These are phyloP conservation scores for Calyptomena viridis DNA, from an alignment of 2,113 vertebrate species.

Conservation along the genomic window DNA sequence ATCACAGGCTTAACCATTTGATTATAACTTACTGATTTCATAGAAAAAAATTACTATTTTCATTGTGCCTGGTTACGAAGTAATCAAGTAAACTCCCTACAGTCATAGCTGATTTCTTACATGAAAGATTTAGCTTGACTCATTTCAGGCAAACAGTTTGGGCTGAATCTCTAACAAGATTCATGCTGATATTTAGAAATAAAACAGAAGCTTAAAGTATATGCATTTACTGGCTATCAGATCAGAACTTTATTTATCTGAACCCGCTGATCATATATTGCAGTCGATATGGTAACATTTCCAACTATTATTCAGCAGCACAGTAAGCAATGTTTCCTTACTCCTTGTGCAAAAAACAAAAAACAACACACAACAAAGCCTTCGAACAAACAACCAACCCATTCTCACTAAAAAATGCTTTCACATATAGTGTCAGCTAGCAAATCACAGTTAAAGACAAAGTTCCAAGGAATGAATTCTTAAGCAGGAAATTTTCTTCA, in stretches of 20 bases:
- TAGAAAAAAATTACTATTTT: neutral
- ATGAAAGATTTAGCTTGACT: neutral
- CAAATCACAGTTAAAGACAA: neutral
- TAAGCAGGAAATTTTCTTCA: neutral
- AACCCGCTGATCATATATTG: neutral
- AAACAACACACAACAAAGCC: neutral
- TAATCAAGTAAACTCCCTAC: neutral
- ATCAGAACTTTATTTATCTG: neutral
- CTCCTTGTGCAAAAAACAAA: neutral
- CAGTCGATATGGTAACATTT: neutral
- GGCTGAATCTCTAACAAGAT: neutral
- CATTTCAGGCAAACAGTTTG: neutral
- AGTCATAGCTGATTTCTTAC: neutral
- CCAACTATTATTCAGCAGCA: neutral
- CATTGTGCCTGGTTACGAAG: neutral
- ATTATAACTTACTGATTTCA: neutral
- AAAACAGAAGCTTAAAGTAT: neutral
- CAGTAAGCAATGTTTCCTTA: neutral
- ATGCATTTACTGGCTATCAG: neutral
- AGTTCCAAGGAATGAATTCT: neutral
- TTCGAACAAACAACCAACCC: neutral
- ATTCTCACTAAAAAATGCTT: neutral
- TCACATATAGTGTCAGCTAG: neutral
- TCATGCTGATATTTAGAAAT: neutral
- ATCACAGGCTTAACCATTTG: conserved; percentile 39